Conservation (phyloP, 2,888 invertebrate species). For the Pterostichus niger region DNA sequence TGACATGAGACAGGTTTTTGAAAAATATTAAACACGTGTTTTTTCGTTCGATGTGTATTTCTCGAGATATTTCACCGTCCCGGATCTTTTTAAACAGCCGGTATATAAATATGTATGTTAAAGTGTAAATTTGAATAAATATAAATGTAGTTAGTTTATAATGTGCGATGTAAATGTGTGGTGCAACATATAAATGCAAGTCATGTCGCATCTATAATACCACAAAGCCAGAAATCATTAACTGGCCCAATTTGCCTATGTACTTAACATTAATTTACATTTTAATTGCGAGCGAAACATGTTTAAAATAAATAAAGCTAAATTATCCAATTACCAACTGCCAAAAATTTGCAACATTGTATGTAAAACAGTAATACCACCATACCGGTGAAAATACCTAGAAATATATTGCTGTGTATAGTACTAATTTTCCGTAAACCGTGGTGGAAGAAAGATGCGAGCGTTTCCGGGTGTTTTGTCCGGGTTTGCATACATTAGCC, state of each 20-base stretch:
- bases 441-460: constrained; percentile 36
- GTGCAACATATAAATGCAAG: not conserved
- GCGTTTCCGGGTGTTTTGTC: constrained; percentile 4
- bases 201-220: not conserved
- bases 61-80: too few relatives aligned
- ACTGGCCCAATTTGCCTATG: constrained; percentile 34
- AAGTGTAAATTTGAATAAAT: too few relatives aligned
- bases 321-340: constrained; percentile 54
- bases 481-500: constrained; percentile 25
- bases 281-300: constrained; percentile 53
- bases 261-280: constrained; percentile 47
- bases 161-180: not conserved
- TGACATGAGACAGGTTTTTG: too few relatives aligned
- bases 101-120: too few relatives aligned
- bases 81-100: too few relatives aligned
- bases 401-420: constrained; percentile 47
- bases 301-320: constrained; percentile 55
- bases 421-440: constrained; percentile 45
- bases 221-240: constrained; percentile 49
- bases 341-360: constrained; percentile 55
- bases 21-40: too few relatives aligned
- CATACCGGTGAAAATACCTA: constrained; percentile 50
- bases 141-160: not conserved
- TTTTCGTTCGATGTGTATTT: too few relatives aligned
- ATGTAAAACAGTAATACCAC: constrained; percentile 50